A percentile compares a stretch with the other conserved stretches of the same genome.
Conservation (phyloP, 2,797 vertebrate genomes). For the Acanthurus tractus region DNA sequence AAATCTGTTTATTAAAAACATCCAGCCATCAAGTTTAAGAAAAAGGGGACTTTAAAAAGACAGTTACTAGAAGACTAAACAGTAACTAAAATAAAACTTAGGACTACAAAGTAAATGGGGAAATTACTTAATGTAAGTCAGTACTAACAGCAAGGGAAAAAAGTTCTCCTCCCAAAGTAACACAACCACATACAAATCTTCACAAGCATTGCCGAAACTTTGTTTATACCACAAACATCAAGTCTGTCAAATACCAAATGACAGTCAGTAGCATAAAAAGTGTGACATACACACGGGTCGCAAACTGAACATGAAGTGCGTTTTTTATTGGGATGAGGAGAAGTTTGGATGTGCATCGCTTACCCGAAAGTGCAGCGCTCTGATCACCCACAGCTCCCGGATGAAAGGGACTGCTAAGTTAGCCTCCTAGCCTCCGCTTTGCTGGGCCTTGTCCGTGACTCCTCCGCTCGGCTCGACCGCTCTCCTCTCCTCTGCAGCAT, state of each 20-base stretch:
- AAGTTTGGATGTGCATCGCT: conserved; percentile 15
- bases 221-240: not conserved
- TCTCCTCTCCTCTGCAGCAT: conserved; percentile 13
- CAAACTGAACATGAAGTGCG: conserved; percentile 7
- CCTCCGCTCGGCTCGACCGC: not conserved
- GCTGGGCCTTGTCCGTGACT: conserved; percentile 13
- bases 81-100: not conserved
- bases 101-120: not conserved
- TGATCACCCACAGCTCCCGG: conserved; percentile 8
- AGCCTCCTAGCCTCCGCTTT: conserved; percentile 20
- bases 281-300: conserved; percentile 40
- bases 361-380: conserved; percentile 47
- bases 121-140: not conserved
- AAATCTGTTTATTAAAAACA: not conserved
- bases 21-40: not conserved
- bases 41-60: not conserved
- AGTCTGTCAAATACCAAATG: not conserved
- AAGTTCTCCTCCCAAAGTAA: not conserved
- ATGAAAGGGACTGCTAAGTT: not conserved
- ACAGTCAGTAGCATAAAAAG: not conserved
- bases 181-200: not conserved
- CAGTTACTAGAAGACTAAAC: too few relatives aligned
- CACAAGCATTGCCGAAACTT: not conserved
- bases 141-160: not conserved
- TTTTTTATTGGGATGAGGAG: not conserved